These are phyloP conservation scores for Campoplex capitator DNA, from an alignment of 2,888 invertebrate species.

Conservation along the genomic window DNA sequence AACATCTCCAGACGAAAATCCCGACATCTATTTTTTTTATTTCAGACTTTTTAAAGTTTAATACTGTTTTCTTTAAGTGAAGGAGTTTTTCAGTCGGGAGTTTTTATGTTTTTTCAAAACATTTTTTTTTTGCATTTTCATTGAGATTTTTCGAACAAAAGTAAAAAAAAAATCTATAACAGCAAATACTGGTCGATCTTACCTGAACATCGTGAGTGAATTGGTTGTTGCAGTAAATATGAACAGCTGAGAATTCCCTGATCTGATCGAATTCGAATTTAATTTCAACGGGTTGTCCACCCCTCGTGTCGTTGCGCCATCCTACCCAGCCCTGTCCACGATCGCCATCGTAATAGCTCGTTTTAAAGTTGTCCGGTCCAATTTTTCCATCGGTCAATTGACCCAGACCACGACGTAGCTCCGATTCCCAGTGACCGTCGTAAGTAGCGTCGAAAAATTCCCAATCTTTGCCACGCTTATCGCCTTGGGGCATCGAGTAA, in stretches of 20 bases:
- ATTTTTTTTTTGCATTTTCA: no score
- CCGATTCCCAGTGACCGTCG: conserved; percentile 93
- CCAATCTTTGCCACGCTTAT: conserved; percentile 90
- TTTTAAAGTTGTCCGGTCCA: conserved; percentile 91
- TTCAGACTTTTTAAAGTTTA: no score
- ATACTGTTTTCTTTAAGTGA: no score
- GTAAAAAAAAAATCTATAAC: no score
- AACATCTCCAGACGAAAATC: no score
- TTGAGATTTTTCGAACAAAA: no score
- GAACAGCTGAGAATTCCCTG: conserved; percentile 93
- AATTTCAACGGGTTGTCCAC: conserved; percentile 88
- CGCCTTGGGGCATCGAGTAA: conserved; percentile 96
- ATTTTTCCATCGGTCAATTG: conserved; percentile 93
- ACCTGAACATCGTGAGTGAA: conserved; percentile 93
- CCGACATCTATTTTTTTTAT: no score
- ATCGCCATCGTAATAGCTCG: conserved; percentile 86
- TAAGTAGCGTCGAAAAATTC: conserved; percentile 94
- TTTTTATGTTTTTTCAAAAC: no score
- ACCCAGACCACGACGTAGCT: conserved; percentile 92
- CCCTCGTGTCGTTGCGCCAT: conserved; percentile 92
- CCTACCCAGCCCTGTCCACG: conserved; percentile 93
- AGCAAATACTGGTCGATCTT: conserved; percentile 49
- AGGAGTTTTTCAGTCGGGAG: no score
- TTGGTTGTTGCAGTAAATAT: conserved; percentile 93
- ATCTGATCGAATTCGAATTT: conserved; percentile 94